Conservation (phyloP, 2,113 vertebrate genomes). For the Noctilio leporinus region DNA sequence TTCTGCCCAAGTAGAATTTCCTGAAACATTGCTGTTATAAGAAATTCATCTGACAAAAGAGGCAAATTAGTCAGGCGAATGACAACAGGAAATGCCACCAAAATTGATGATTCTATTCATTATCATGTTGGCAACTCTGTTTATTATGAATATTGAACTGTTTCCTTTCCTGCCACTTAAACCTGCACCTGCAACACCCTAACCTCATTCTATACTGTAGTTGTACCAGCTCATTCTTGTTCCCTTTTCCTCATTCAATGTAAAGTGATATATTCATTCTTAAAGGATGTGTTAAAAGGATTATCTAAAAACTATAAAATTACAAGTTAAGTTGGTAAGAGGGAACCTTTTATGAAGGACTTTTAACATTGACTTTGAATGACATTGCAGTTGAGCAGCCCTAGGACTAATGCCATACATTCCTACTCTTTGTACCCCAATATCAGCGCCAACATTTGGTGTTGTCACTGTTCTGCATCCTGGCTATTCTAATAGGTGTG, state of each 20-base stretch:
- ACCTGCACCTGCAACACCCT: background rate
- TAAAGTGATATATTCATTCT: slow-evolving; percentile 23
- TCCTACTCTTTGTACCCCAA: background rate
- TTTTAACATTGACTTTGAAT: background rate
- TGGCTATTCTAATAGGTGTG: too few species aligned
- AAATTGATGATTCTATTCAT: slow-evolving; percentile 71
- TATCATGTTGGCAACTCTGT: slow-evolving; percentile 64
- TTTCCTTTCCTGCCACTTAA: slow-evolving; percentile 70
- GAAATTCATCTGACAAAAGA: slow-evolving; percentile 68
- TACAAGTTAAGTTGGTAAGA: slow-evolving; percentile 19
- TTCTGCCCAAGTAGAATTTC: slow-evolving; percentile 41
- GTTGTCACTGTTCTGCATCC: background rate
- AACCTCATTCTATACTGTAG: background rate
- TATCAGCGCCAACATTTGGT: background rate
- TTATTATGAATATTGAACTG: slow-evolving; percentile 67
- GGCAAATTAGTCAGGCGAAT: slow-evolving; percentile 68
- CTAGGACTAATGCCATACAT: background rate
- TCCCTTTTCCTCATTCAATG: background rate
- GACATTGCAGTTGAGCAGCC: background rate
- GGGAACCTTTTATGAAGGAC: slow-evolving; percentile 6
- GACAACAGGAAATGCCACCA: slow-evolving; percentile 65
- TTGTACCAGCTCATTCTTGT: slow-evolving; percentile 54
- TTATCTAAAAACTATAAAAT: slow-evolving; percentile 20
- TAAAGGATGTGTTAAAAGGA: slow-evolving; percentile 32
- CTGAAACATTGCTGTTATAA: slow-evolving; percentile 55